phyloP scores from a whole-genome alignment of 1,140 invertebrate species.

The Platyscapa corneri region DNA sequence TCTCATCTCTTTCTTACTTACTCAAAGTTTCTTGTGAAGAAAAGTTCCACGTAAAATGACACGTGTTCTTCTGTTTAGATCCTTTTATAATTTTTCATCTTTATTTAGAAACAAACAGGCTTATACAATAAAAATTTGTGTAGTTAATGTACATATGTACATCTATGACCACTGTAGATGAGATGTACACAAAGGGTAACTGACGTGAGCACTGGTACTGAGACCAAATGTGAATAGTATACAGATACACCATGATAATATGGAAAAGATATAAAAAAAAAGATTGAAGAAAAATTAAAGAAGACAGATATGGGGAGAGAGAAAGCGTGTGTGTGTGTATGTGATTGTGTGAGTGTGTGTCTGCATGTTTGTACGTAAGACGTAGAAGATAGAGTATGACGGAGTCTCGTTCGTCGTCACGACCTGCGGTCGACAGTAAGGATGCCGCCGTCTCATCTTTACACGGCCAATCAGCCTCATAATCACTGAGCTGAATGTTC shows the following conservation, averaged over 20 bases:
- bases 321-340: too few relatives aligned
- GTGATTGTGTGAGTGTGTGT: too few relatives aligned
- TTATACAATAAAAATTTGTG: too few relatives aligned
- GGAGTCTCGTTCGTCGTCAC: slow-evolving; percentile 59
- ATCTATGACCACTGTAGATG: too few relatives aligned
- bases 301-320: background rate
- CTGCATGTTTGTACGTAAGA: too few relatives aligned
- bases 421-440: slow-evolving; percentile 62
- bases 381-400: slow-evolving; percentile 12
- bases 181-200: background rate
- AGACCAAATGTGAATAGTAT: background rate
- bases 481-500: slow-evolving; percentile 63
- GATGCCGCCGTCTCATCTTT: slow-evolving; percentile 64
- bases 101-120: too few relatives aligned
- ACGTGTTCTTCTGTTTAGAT: too few relatives aligned
- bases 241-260: background rate
- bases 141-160: too few relatives aligned
- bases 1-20: too few relatives aligned
- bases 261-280: background rate
- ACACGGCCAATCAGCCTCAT: slow-evolving; percentile 63
- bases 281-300: background rate
- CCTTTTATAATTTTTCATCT: too few relatives aligned
- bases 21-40: too few relatives aligned
- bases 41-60: too few relatives aligned
- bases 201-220: background rate